Conservation (phyloP, 2,888 invertebrate species). For the Tigriopus californicus region DNA sequence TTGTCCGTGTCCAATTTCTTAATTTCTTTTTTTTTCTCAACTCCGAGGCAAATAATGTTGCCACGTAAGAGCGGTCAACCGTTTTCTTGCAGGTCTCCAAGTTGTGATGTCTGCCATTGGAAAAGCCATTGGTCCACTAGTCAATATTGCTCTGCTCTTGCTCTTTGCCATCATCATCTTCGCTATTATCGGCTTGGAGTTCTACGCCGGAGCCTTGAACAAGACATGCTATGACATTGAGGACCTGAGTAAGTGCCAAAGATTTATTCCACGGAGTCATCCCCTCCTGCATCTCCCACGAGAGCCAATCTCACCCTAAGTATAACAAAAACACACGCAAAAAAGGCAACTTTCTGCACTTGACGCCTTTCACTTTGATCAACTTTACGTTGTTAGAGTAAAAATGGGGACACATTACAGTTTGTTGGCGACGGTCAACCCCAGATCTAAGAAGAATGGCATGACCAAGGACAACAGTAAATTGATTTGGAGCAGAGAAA, state of each 20-base stretch:
- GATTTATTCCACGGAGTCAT: too few relatives aligned
- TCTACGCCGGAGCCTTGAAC: conserved; percentile 97
- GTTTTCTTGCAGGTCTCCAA: conserved; percentile 67
- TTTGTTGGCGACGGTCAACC: not conserved
- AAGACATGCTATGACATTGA: conserved; percentile 90
- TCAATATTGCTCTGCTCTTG: conserved; percentile 98
- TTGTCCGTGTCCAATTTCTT: too few relatives aligned
- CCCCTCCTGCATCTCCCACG: too few relatives aligned
- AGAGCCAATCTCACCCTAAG: too few relatives aligned
- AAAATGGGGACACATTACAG: not conserved
- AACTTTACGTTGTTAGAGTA: not conserved
- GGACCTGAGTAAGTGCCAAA: conserved; percentile 4
- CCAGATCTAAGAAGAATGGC: not conserved
- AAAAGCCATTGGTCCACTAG: conserved; percentile 99
- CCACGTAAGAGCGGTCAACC: too few relatives aligned
- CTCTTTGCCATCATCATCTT: conserved; percentile 99
- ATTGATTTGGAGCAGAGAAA: too few relatives aligned
- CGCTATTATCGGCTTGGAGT: conserved; percentile 99
- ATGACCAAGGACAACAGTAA: too few relatives aligned
- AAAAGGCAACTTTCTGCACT: too few relatives aligned
- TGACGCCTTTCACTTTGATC: not conserved
- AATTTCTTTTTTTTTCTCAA: too few relatives aligned
- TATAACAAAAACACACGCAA: too few relatives aligned
- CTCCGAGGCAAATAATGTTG: too few relatives aligned
- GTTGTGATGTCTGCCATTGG: conserved; percentile 99